Conservation (phyloP, 2,797 vertebrate species). For the Labroides dimidiatus region DNA sequence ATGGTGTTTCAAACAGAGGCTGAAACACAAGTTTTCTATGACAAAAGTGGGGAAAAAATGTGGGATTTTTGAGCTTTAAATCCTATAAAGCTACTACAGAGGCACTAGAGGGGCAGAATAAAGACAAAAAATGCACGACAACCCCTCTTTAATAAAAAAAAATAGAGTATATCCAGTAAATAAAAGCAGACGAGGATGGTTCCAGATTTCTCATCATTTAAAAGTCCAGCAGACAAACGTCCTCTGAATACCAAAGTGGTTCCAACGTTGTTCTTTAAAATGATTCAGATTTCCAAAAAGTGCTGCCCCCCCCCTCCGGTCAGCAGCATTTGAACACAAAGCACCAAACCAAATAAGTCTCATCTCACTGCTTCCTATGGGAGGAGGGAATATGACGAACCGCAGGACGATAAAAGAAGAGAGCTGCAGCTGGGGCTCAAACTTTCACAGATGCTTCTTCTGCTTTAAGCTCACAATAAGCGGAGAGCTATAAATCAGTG, state of each 20-base stretch:
- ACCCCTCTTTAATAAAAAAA: too few relatives aligned
- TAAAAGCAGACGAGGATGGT: too few relatives aligned
- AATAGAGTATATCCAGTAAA: too few relatives aligned
- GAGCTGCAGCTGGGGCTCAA: constrained; percentile 41
- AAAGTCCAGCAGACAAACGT: constrained; percentile 40
- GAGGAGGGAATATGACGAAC: constrained; percentile 27
- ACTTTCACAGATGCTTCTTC: constrained; percentile 48
- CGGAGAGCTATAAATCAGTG: constrained; percentile 58
- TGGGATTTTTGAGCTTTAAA: too few relatives aligned
- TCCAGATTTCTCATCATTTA: constrained; percentile 21
- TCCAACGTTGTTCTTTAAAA: constrained; percentile 30
- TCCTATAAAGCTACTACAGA: too few relatives aligned
- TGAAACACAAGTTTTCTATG: too few relatives aligned
- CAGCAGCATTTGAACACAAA: constrained; percentile 43
- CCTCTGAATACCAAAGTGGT: constrained; percentile 33
- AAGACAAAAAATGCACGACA: too few relatives aligned
- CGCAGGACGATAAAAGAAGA: constrained; percentile 44
- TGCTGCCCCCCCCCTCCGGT: constrained; percentile 2
- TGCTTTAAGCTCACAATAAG: constrained; percentile 42
- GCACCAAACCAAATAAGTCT: constrained; percentile 55
- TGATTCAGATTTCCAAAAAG: constrained; percentile 41
- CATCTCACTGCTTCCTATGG: constrained; percentile 52
- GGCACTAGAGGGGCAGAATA: too few relatives aligned
- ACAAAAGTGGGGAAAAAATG: too few relatives aligned
- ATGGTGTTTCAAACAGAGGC: too few relatives aligned